Conservation (phyloP, 1,140 invertebrate species). For the Habropoda laboriosa region DNA sequence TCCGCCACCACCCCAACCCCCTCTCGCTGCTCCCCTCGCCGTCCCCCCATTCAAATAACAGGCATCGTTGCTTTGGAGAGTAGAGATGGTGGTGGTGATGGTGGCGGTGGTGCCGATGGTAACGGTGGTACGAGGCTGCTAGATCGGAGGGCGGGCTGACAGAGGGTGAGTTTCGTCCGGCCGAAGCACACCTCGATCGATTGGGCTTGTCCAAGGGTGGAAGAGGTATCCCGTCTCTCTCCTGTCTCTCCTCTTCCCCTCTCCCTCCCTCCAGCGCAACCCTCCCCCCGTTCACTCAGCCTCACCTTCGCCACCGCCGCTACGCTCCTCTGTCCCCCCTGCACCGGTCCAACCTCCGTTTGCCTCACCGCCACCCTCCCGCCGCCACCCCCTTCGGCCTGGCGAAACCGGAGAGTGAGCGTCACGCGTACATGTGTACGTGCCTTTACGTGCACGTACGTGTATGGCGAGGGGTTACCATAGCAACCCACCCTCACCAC, state of each 20-base stretch:
- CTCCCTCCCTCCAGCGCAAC: conserved; percentile 1
- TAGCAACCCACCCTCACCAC: conserved; percentile 77
- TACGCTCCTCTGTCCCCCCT: background rate
- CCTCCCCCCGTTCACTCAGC: conserved; percentile 4
- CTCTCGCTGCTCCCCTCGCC: conserved; percentile 43
- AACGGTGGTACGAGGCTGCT: conserved; percentile 57
- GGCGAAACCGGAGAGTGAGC: conserved; percentile 55
- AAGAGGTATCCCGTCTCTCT: conserved; percentile 68
- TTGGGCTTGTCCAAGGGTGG: conserved; percentile 82
- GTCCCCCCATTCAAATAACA: conserved; percentile 79
- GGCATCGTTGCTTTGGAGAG: conserved; percentile 72
- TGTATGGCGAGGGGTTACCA: conserved; percentile 76
- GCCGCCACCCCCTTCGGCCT: conserved; percentile 4
- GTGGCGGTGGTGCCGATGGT: conserved; percentile 56
- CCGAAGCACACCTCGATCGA: conserved; percentile 82
- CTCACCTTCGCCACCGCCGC: conserved; percentile 30
- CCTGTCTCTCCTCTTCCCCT: conserved; percentile 41
- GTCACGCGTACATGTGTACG: conserved; percentile 59
- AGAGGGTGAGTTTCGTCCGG: conserved; percentile 81
- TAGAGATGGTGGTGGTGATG: conserved; percentile 47
- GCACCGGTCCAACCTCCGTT: background rate
- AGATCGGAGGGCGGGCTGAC: conserved; percentile 69
- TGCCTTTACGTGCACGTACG: conserved; percentile 57
- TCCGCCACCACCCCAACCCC: conserved; percentile 63
- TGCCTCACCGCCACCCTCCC: conserved; percentile 10